These are phyloP conservation scores for Neolamprologus cancellatus DNA, from an alignment of 2,113 vertebrate genomes.

Conservation along the genomic window DNA sequence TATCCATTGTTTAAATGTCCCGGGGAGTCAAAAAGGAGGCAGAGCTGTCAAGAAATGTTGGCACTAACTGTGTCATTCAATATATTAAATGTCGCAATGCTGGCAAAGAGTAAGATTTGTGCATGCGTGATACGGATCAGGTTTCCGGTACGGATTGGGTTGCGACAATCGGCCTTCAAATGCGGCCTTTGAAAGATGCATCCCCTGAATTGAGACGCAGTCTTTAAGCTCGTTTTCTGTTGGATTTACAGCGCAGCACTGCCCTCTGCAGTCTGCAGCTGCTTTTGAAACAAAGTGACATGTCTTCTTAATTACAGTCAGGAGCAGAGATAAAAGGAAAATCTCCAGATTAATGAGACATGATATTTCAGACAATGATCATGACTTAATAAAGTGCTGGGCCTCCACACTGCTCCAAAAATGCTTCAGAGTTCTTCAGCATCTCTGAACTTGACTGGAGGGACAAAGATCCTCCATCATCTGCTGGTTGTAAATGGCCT, in stretches of 20 bases:
- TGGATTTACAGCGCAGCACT: not conserved
- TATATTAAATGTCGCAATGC: not conserved
- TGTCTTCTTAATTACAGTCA: not conserved
- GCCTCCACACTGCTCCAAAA: not conserved
- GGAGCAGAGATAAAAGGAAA: not conserved
- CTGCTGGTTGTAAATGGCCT: not conserved
- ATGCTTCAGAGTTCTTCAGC: not conserved
- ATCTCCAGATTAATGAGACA: not conserved
- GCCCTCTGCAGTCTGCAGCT: not conserved
- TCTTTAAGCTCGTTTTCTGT: not conserved
- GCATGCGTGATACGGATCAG: not conserved
- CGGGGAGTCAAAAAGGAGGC: not conserved
- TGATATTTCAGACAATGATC: not conserved
- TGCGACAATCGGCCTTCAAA: not conserved
- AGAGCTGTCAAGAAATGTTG: fast-evolving
- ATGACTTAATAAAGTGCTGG: not conserved
- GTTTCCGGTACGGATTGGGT: not conserved
- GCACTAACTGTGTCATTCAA: not conserved
- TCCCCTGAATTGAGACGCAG: not conserved
- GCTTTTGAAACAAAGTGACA: not conserved
- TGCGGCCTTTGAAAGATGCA: fast-evolving
- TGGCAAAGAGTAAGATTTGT: not conserved
- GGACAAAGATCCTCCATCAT: not conserved
- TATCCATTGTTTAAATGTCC: not conserved
- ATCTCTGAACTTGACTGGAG: not conserved